Percentiles rank a stretch among this genome's conserved stretches.
Conservation (phyloP, 1,140 invertebrate species). For the Drosophila quadrilineata region DNA sequence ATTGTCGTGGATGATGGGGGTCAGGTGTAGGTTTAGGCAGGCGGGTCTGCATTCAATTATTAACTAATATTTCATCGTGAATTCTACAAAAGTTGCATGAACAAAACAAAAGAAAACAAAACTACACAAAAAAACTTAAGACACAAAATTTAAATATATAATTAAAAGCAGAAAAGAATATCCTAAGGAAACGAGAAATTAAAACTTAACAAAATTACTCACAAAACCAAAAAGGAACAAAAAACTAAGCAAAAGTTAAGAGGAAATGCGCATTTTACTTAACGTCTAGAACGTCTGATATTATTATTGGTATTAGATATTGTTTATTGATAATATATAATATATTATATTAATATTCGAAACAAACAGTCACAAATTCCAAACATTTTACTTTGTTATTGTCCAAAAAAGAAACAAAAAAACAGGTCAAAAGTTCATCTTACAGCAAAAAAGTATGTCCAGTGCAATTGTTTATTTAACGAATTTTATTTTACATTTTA, state of each 20-base stretch:
- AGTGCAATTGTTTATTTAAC: slow-evolving; percentile 33
- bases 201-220: slow-evolving; percentile 63
- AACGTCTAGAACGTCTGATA: slow-evolving; percentile 61
- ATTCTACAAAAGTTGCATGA: slow-evolving; percentile 48
- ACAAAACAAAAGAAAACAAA: slow-evolving; percentile 25
- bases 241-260: slow-evolving; percentile 43
- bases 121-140: slow-evolving; percentile 17
- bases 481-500: slow-evolving; percentile 12
- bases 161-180: no score
- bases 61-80: slow-evolving; percentile 60
- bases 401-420: background rate
- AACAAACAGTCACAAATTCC: slow-evolving; percentile 13
- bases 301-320: slow-evolving; percentile 55
- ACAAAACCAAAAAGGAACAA: no score
- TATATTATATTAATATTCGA: slow-evolving; percentile 50
- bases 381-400: background rate
- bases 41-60: slow-evolving; percentile 63
- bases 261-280: slow-evolving; percentile 53
- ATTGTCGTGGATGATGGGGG: slow-evolving; percentile 80
- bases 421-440: background rate
- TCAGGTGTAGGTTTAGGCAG: slow-evolving; percentile 43
- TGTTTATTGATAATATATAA: slow-evolving; percentile 24
- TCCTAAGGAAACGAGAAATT: slow-evolving; percentile 15
- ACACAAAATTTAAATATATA: slow-evolving; percentile 16
- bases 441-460: slow-evolving; percentile 13